Evolutionary conservation across 2,113 vertebrate species (phyloP).

Genomic region (Haemorhous mexicanus): DNA sequence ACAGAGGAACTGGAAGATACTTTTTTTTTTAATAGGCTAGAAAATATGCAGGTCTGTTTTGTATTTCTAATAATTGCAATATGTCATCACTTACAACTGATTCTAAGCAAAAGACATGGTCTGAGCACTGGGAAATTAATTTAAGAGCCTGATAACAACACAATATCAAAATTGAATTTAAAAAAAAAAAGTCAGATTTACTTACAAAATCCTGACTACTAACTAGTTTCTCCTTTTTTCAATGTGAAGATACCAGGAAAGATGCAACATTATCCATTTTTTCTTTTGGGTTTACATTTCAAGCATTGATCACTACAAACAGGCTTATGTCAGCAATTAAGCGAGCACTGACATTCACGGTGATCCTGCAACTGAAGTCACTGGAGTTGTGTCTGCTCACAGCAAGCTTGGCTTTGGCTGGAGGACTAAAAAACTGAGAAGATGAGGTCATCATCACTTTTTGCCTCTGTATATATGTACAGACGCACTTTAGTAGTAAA

Average conservation of each 20-base stretch:
- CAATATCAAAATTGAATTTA: neutral
- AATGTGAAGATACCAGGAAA: neutral
- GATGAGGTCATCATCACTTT: slow-evolving; percentile 51
- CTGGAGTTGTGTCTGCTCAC: neutral
- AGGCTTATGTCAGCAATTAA: neutral
- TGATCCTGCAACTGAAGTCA: neutral
- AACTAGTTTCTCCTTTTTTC: neutral
- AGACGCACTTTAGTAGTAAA: slow-evolving; percentile 26
- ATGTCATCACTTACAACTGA: neutral
- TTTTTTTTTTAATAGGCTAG: neutral
- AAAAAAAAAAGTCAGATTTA: neutral
- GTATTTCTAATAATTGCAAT: neutral
- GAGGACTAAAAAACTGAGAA: neutral
- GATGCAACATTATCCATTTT: neutral
- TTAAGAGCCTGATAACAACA: neutral
- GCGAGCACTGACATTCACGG: neutral
- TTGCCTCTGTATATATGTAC: slow-evolving; percentile 27
- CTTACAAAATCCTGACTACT: neutral
- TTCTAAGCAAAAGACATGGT: neutral
- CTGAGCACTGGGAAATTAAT: neutral
- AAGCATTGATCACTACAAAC: neutral
- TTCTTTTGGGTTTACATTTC: neutral
- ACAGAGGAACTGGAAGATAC: neutral
- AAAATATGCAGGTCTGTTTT: neutral
- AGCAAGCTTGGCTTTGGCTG: neutral